Base-by-base conservation (phyloP, 2,113 vertebrate species). In the Lophura nycthemera region DNA sequence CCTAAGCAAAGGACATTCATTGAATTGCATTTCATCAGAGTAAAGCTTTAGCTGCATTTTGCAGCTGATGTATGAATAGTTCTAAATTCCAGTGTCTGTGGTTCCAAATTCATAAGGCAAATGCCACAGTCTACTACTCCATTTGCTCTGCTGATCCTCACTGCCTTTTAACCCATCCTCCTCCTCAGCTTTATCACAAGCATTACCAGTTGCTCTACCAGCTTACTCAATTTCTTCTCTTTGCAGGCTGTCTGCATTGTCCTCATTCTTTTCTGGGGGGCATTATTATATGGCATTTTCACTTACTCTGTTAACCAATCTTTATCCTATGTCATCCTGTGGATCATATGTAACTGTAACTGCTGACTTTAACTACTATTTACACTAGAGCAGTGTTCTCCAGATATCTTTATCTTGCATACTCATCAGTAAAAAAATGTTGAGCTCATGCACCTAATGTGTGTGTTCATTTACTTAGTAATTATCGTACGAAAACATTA, bases 1-100 rank as follows among this genome's bases (percentile, higher is more conserved):
- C 57, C n/a, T 52, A 92, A 83, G 81, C 50, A 52, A 61, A 78
- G 80, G 59, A 65, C 48, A 45, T 86, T 76, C 81, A 38, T 6
- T 83, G 91, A 89, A 93, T 76, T 78, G 69, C 45, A 36, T 57
- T 95, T 93, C 30, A 80, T 61, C 56, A 83, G 74, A 88, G 83
- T 54, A 16, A 64, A 63, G 77, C 67, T 93, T 95, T 86, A 81
- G 48, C 60, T 74, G 81, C 52, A 16, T 77, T 88, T 86, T 83
- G 50, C 70, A 88, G 82, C 70, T 86, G 61, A 84, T 83, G 10
- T 72, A 63, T 59, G 47, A 71, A 83, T 59, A 34, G 89, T 93
- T 92, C 48, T 69, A 80, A 76, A 34, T 45, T 40, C 45, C 52
- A 54, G 11, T 16, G 25, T 54, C 27, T 54, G 52, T 29, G 27